Conservation (phyloP, 2,113 vertebrate species). For the Coregonus clupeaformis region DNA sequence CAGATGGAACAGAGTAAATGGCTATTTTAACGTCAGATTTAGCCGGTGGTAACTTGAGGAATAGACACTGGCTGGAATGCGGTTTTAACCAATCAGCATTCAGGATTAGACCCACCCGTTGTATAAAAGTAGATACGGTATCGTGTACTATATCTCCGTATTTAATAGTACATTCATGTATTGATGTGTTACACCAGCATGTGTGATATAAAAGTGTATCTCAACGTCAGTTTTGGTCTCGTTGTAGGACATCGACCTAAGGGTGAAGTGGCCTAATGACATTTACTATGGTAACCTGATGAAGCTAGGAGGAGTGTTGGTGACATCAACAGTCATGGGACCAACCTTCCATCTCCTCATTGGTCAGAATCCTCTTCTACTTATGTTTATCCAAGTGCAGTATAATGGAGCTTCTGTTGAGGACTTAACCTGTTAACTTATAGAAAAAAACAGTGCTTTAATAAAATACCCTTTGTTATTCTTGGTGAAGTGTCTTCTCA, state of each 20-base stretch:
- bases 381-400: not conserved
- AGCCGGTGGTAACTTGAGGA: no score
- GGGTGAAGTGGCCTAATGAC: constrained; percentile 97
- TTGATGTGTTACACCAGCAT: not conserved
- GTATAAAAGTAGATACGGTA: no score
- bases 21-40: no score
- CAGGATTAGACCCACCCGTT: no score
- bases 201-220: no score
- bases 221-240: not conserved
- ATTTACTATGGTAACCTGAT: constrained; percentile 90
- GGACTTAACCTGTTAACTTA: no score
- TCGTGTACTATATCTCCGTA: not conserved
- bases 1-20: no score
- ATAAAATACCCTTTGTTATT: no score
- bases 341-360: constrained; percentile 87
- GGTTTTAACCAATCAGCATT: no score
- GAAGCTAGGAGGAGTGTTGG: constrained; percentile 94
- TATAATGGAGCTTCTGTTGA: not conserved
- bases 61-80: no score
- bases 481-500: not conserved
- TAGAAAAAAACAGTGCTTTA: no score
- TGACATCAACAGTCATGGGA: constrained; percentile 86
- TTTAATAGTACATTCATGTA: not conserved
- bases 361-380: constrained; percentile 71
- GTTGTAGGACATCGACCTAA: constrained; percentile 85